phyloP scores from a whole-genome alignment of 2,113 vertebrate species.

The Grammomys surdaster region DNA sequence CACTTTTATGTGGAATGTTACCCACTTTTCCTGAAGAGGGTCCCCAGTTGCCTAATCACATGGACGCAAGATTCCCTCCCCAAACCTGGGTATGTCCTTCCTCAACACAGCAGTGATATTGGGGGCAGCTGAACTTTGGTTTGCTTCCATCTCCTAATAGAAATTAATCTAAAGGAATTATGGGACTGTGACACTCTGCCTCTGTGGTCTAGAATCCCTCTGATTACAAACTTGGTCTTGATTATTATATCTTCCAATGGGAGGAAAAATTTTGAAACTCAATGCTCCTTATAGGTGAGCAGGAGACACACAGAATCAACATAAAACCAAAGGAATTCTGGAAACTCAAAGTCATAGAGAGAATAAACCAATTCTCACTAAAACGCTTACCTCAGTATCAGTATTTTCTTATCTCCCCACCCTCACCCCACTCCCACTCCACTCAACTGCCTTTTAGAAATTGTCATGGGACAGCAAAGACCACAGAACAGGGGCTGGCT shows the following conservation, averaged over 20 bases:
- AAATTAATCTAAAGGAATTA: background rate
- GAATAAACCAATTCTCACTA: background rate
- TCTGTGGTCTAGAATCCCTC: background rate
- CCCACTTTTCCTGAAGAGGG: background rate
- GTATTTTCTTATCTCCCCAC: background rate
- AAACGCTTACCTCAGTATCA: background rate
- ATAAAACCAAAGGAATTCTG: background rate
- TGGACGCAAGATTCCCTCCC: background rate
- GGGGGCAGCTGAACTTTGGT: background rate
- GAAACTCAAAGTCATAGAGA: conserved; percentile 4
- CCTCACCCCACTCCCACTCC: no score
- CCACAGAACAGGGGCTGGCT: background rate
- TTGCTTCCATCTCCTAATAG: background rate
- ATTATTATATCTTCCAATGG: conserved; percentile 36
- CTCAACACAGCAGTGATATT: background rate
- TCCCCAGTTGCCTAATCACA: background rate
- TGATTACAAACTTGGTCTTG: background rate
- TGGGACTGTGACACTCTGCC: background rate
- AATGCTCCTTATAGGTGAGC: background rate
- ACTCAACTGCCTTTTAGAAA: background rate
- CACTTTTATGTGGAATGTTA: conserved; percentile 42
- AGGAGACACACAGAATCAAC: background rate
- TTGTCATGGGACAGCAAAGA: background rate
- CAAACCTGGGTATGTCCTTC: background rate
- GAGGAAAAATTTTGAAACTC: background rate